A percentile compares a stretch with the other conserved stretches of the same genome.
Conservation (phyloP, 2,797 vertebrate genomes). For the Poeciliopsis presidionis region DNA sequence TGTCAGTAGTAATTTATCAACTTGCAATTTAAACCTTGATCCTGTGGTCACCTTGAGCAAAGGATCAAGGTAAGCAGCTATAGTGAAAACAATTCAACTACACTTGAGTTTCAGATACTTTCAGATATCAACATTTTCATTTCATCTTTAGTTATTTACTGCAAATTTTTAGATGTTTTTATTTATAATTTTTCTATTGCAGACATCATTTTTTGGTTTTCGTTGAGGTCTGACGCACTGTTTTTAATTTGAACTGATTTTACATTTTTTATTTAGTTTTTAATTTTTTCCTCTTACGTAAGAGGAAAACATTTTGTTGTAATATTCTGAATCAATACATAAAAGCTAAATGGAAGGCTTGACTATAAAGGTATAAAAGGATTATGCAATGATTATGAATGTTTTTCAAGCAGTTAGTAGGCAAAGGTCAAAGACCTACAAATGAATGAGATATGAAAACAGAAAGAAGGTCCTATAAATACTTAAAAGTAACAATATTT, state of each 20-base stretch:
- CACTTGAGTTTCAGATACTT: not conserved
- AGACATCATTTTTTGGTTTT: not conserved
- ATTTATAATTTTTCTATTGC: not conserved
- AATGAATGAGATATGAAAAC: not conserved
- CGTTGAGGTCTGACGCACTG: too few species aligned
- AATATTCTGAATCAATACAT: not conserved
- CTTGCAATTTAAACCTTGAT: not conserved
- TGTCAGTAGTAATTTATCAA: not conserved
- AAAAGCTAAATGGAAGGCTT: not conserved
- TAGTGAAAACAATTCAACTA: not conserved
- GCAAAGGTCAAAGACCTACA: not conserved
- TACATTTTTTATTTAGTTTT: too few species aligned
- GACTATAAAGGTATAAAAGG: not conserved
- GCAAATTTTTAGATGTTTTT: not conserved
- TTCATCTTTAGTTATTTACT: not conserved
- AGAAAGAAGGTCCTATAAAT: not conserved
- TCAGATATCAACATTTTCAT: not conserved
- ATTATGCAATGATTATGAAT: not conserved
- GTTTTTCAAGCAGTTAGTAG: not conserved
- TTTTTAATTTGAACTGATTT: too few species aligned
- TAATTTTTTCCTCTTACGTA: not conserved
- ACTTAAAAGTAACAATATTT: not conserved
- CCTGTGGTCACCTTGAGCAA: not conserved
- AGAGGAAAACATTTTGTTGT: not conserved
- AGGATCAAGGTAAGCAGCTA: not conserved